Evolutionary conservation across 2,888 invertebrate genomes (phyloP).

Genomic region (Euzetes globulus): DNA sequence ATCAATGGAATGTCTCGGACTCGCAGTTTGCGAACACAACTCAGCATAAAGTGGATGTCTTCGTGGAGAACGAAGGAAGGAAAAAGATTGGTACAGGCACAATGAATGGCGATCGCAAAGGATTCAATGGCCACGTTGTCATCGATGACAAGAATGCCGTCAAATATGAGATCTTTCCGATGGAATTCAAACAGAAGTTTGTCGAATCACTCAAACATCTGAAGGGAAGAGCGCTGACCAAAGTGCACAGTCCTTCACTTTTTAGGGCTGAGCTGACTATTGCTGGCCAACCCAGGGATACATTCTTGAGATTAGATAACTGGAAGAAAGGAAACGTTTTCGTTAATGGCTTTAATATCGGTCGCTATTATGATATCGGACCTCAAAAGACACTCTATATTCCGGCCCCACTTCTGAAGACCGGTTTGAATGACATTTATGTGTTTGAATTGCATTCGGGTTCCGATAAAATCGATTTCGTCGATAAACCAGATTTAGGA

Average conservation of each 20-base stretch:
- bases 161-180: not conserved
- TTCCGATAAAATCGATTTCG: no score
- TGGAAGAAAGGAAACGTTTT: no score
- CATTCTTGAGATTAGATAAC: no score
- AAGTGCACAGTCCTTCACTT: not conserved
- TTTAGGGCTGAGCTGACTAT: not conserved
- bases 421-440: no score
- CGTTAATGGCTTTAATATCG: no score
- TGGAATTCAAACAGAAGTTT: not conserved
- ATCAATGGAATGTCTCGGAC: not conserved
- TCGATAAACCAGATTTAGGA: no score
- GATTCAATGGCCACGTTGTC: not conserved
- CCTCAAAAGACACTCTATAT: no score
- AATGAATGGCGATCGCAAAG: not conserved
- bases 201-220: not conserved
- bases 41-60: not conserved
- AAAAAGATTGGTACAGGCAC: not conserved
- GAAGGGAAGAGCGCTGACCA: not conserved
- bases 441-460: no score
- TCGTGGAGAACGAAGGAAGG: not conserved
- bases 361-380: no score
- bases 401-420: no score
- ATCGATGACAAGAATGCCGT: not conserved
- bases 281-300: no score
- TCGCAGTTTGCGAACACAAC: not conserved